phyloP scores from a whole-genome alignment of 1,140 invertebrate genomes.

The Wiebesia pumilae region DNA sequence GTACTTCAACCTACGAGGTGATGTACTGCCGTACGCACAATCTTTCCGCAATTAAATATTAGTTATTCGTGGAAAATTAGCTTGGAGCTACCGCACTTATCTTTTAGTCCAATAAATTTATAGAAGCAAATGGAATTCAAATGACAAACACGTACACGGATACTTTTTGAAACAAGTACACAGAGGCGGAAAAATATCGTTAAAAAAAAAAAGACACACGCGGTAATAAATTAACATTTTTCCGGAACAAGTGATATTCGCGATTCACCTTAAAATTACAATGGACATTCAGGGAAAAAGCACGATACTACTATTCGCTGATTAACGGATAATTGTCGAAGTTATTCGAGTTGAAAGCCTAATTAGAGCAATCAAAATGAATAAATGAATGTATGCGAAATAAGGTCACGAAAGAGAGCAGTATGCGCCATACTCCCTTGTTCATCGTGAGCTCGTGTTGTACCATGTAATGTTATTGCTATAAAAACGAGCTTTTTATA shows the following conservation, averaged over 20 bases:
- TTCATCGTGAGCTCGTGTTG: not conserved
- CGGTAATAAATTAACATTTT: not conserved
- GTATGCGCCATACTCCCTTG: not conserved
- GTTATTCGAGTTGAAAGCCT: not conserved
- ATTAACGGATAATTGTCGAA: too few species aligned
- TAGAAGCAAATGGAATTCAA: not conserved
- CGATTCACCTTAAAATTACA: slow-evolving; percentile 8
- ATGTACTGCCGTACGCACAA: slow-evolving; percentile 45
- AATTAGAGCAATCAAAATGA: not conserved
- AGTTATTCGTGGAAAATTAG: slow-evolving; percentile 50
- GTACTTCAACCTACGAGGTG: not conserved
- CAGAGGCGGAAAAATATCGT: too few species aligned
- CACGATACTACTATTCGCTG: not conserved
- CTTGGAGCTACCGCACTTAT: not conserved
- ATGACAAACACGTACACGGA: not conserved
- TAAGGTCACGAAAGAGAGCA: not conserved
- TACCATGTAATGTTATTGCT: not conserved
- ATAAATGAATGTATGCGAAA: not conserved
- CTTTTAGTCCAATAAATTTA: not conserved
- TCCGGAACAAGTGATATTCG: too few species aligned
- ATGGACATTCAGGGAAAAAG: not conserved
- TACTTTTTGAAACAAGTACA: slow-evolving; percentile 14
- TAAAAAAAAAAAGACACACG: not conserved
- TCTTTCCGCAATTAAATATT: slow-evolving; percentile 50
- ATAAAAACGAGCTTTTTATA: not conserved